Percentiles rank a stretch among this genome's conserved stretches.
Conservation (phyloP, 2,888 invertebrate species). For the Tenthredo mesomela region DNA sequence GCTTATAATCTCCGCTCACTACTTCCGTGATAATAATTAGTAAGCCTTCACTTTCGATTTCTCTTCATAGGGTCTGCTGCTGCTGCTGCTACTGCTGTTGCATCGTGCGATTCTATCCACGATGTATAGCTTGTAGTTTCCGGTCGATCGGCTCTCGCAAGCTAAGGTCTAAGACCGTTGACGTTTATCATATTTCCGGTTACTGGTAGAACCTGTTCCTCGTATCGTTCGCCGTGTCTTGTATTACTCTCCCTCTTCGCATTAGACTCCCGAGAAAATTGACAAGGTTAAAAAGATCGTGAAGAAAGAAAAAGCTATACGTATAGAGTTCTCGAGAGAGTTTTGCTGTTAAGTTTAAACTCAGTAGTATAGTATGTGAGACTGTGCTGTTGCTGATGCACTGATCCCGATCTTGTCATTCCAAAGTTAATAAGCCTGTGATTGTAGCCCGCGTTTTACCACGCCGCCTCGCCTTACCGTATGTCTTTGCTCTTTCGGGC, state of each 20-base stretch:
- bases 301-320: slow-evolving; percentile 5
- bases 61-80: slow-evolving; percentile 13
- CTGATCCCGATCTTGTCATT: slow-evolving; percentile 45
- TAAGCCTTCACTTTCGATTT: slow-evolving; percentile 46
- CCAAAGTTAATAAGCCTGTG: slow-evolving; percentile 46
- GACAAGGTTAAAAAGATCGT: slow-evolving; percentile 4
- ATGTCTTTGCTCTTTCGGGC: neutral
- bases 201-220: slow-evolving; percentile 48
- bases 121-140: neutral
- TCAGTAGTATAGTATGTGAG: neutral
- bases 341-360: neutral
- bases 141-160: slow-evolving; percentile 38
- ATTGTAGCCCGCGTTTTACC: slow-evolving; percentile 29
- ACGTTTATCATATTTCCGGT: slow-evolving; percentile 51
- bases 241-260: slow-evolving; percentile 27
- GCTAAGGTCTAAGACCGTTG: slow-evolving; percentile 17
- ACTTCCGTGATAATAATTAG: slow-evolving; percentile 49
- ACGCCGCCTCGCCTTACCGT: neutral
- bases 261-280: slow-evolving; percentile 17
- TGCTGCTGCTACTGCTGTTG: neutral
- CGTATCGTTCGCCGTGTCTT: slow-evolving; percentile 19
- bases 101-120: slow-evolving; percentile 3
- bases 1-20: neutral
- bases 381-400: neutral
- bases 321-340: neutral